Evolutionary conservation across 2,888 invertebrate species (phyloP).

Genomic region (Galeopsomyia nigrocyanea): DNA sequence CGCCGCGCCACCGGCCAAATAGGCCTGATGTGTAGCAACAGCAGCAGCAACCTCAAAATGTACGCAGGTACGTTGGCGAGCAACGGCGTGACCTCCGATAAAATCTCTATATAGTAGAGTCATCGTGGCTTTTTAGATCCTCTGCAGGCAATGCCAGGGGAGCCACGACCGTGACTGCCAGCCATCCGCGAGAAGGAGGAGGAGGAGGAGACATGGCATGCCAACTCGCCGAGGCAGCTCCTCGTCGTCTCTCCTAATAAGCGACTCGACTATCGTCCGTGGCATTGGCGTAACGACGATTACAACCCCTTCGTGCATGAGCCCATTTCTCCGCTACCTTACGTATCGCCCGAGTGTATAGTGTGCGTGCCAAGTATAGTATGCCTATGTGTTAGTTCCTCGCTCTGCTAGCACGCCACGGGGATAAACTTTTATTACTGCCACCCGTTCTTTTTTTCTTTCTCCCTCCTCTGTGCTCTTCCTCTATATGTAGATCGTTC

Average conservation of each 20-base stretch:
- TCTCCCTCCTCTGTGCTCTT: too few species aligned
- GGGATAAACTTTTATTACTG: slow-evolving; percentile 36
- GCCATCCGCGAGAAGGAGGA: slow-evolving; percentile 53
- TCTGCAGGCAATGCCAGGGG: slow-evolving; percentile 59
- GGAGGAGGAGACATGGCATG: slow-evolving; percentile 32
- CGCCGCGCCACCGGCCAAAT: slow-evolving; percentile 36
- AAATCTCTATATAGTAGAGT: slow-evolving; percentile 59
- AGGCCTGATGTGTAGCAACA: too few species aligned
- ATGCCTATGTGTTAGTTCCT: background rate
- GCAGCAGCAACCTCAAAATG: too few species aligned
- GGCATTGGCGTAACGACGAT: slow-evolving; percentile 50
- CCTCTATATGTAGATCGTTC: too few species aligned
- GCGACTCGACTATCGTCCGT: slow-evolving; percentile 35
- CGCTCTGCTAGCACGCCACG: background rate
- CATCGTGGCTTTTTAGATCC: slow-evolving; percentile 32
- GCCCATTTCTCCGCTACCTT: slow-evolving; percentile 5
- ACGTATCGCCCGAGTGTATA: background rate
- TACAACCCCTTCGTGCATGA: slow-evolving; percentile 39
- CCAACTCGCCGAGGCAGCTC: background rate
- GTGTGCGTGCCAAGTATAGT: slow-evolving; percentile 33
- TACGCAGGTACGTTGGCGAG: background rate
- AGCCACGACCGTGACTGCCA: slow-evolving; percentile 59
- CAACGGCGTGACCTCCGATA: slow-evolving; percentile 51
- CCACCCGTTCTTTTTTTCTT: too few species aligned
- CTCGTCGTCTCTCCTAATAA: slow-evolving; percentile 21